These are phyloP conservation scores for Megamerina dolium DNA, from an alignment of 2,888 invertebrate genomes.

Conservation along the genomic window DNA sequence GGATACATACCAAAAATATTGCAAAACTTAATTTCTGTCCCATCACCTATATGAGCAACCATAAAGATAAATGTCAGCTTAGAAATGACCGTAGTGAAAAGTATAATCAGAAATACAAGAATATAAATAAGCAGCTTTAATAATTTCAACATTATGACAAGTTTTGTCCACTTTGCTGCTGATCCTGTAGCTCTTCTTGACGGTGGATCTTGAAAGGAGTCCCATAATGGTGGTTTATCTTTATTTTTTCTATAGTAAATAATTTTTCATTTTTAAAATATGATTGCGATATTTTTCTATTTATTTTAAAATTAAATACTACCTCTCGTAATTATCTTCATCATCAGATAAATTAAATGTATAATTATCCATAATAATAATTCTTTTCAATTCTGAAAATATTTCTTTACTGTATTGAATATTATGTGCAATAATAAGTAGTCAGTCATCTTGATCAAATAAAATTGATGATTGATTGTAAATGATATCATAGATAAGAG, in stretches of 20 bases:
- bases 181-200: slow-evolving; percentile 64
- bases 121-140: slow-evolving; percentile 65
- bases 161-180: slow-evolving; percentile 57
- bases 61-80: slow-evolving; percentile 69
- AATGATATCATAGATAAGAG: no score
- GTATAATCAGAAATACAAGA: slow-evolving; percentile 60
- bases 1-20: slow-evolving; percentile 19
- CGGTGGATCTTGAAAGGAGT: slow-evolving; percentile 70
- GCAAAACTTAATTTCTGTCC: slow-evolving; percentile 28
- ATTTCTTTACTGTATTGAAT: no score
- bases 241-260: slow-evolving; percentile 24
- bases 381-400: no score
- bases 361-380: no score
- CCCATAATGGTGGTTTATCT: slow-evolving; percentile 61
- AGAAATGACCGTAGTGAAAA: slow-evolving; percentile 64
- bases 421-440: no score
- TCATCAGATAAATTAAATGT: no score
- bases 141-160: slow-evolving; percentile 58
- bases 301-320: no score
- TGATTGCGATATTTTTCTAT: no score
- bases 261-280: no score
- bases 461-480: no score
- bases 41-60: slow-evolving; percentile 41
- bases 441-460: no score
- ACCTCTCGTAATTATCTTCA: no score